A percentile compares a stretch with the other conserved stretches of the same genome.
These are phyloP conservation scores for Quadroppia sp. DNA, from an alignment of 2,888 invertebrate genomes.

Conservation along the genomic window DNA sequence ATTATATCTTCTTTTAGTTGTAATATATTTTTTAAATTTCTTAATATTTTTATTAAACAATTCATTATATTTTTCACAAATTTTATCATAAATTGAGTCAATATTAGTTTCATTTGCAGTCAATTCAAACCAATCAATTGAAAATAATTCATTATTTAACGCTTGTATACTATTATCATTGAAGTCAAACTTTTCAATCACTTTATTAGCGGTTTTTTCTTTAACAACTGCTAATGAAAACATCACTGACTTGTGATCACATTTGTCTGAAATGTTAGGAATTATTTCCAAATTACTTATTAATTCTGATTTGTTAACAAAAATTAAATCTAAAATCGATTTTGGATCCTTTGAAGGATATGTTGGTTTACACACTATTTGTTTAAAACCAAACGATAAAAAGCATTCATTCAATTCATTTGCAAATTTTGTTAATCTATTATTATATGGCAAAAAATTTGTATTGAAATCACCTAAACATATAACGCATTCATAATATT, in stretches of 20 bases:
- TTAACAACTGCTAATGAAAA: neutral
- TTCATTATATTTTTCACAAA: neutral
- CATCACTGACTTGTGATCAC: neutral
- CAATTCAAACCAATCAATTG: conserved; percentile 2
- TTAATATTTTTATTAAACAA: neutral
- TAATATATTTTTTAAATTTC: neutral
- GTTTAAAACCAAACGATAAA: neutral
- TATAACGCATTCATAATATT: conserved; percentile 4
- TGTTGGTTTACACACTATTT: neutral
- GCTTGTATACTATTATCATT: neutral
- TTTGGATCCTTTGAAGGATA: conserved; percentile 1
- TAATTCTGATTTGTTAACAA: neutral
- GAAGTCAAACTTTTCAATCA: neutral
- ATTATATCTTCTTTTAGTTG: too few relatives aligned
- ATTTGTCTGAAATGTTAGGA: neutral
- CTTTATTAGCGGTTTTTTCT: neutral
- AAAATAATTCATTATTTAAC: neutral
- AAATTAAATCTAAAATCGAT: conserved; percentile 17
- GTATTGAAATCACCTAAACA: neutral
- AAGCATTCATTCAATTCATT: neutral
- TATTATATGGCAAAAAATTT: neutral
- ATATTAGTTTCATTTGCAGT: neutral
- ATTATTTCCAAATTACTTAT: neutral
- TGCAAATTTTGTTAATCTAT: neutral
- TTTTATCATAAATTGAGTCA: neutral